phyloP scores from a whole-genome alignment of 2,888 invertebrate genomes.

The Harpalus rubripes region DNA sequence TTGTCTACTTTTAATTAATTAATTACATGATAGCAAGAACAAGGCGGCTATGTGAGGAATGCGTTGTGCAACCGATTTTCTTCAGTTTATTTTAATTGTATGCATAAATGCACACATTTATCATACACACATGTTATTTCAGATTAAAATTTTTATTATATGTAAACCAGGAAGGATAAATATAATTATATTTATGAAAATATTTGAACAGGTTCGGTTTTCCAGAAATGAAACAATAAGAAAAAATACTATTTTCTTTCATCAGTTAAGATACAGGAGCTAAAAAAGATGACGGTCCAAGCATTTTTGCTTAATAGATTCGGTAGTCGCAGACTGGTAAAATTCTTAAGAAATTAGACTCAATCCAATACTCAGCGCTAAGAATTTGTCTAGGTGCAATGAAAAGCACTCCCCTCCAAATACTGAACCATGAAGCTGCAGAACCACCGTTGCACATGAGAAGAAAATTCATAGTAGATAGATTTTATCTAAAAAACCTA shows the following conservation, averaged over 20 bases:
- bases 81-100: slow-evolving; percentile 21
- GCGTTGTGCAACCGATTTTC: slow-evolving; percentile 19
- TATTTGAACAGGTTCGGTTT: not conserved
- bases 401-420: too few species aligned
- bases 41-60: slow-evolving; percentile 13
- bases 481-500: too few species aligned
- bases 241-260: not conserved
- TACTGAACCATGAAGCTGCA: too few species aligned
- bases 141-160: not conserved
- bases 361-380: too few species aligned
- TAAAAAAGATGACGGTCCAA: too few species aligned
- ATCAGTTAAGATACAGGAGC: too few species aligned
- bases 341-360: too few species aligned
- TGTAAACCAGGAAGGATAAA: not conserved
- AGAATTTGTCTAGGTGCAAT: too few species aligned
- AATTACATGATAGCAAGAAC: slow-evolving; percentile 40
- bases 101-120: not conserved
- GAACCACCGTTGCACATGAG: too few species aligned
- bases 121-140: not conserved
- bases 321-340: too few species aligned
- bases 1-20: slow-evolving; percentile 43
- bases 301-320: too few species aligned
- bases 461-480: too few species aligned
- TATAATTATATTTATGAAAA: slow-evolving; percentile 3
- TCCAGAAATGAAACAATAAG: not conserved